Percentiles rank a stretch among this genome's conserved stretches.
phyloP scores from a whole-genome alignment of 2,113 vertebrate genomes.

The Bubo scandiacus region DNA sequence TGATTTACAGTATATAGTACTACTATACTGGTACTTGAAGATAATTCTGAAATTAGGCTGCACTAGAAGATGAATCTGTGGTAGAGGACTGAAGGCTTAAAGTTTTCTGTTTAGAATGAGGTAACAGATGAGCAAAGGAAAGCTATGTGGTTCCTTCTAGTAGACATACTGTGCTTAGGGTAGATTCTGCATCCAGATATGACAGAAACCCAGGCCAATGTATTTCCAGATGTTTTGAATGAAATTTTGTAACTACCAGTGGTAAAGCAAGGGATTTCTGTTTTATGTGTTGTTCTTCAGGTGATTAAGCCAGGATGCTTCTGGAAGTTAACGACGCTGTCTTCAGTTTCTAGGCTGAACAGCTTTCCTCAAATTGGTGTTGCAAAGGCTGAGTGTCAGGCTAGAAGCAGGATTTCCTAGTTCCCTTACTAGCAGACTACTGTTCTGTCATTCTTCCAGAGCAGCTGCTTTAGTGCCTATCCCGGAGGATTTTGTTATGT shows the following conservation, averaged over 20 bases:
- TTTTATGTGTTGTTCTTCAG: neutral
- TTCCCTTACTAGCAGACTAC: neutral
- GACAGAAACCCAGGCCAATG: neutral
- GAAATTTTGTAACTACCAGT: neutral
- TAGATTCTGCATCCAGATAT: neutral
- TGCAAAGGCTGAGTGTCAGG: neutral
- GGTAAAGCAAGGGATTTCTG: neutral
- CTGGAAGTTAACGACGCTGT: neutral
- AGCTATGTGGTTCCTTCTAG: neutral
- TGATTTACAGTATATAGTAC: neutral
- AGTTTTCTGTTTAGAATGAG: neutral
- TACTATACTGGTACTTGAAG: neutral
- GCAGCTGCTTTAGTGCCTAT: neutral
- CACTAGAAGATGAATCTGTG: neutral
- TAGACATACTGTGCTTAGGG: neutral
- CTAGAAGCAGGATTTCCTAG: neutral
- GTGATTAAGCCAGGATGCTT: neutral
- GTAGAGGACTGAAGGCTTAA: neutral
- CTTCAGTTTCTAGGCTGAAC: neutral
- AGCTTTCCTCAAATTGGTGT: neutral
- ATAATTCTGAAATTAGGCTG: neutral
- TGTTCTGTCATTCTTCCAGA: slow-evolving; percentile 24
- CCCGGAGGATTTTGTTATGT: neutral
- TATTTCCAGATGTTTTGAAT: neutral
- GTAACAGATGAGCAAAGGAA: neutral